Evolutionary conservation across 2,113 vertebrate genomes (phyloP).

Genomic region (Paralichthys olivaceus): DNA sequence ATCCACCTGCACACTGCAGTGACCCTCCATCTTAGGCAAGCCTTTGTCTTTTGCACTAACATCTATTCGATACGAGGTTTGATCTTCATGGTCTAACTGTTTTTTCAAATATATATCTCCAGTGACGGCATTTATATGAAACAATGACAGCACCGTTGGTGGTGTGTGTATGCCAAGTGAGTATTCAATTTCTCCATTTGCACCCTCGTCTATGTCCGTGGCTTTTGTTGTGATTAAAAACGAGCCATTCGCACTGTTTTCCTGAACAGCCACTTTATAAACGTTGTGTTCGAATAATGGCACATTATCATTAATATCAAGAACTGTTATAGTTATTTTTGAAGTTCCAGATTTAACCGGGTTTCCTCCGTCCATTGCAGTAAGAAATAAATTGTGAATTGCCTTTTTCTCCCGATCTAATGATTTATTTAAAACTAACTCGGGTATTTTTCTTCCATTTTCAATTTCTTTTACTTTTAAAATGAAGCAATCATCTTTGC

Average conservation of each 20-base stretch:
- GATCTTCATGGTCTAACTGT: slow-evolving; percentile 85
- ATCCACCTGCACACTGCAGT: slow-evolving; percentile 72
- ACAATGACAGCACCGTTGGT: slow-evolving; percentile 36
- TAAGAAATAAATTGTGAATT: slow-evolving; percentile 66
- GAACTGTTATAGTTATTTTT: slow-evolving; percentile 64
- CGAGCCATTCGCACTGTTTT: slow-evolving; percentile 29
- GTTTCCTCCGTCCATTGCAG: slow-evolving; percentile 77
- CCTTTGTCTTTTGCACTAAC: slow-evolving; percentile 80
- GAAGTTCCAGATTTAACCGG: slow-evolving; percentile 65
- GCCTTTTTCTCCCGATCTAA: slow-evolving; percentile 79
- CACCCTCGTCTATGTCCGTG: slow-evolving; percentile 76
- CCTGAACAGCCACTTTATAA: slow-evolving; percentile 50
- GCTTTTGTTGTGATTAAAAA: slow-evolving; percentile 51
- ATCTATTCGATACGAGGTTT: slow-evolving; percentile 69
- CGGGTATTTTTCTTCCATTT: slow-evolving; percentile 69
- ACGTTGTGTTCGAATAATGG: slow-evolving; percentile 80
- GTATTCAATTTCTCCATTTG: slow-evolving; percentile 83
- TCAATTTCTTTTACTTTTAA: slow-evolving; percentile 74
- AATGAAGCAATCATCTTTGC: slow-evolving; percentile 72
- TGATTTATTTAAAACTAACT: slow-evolving; percentile 75
- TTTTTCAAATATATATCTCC: slow-evolving; percentile 72
- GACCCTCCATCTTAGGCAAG: slow-evolving; percentile 68
- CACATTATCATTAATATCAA: slow-evolving; percentile 89
- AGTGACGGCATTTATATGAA: slow-evolving; percentile 69
- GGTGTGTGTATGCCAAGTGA: slow-evolving; percentile 78